Evolutionary conservation across 1,140 invertebrate genomes (phyloP), one percentile per base, ranked within the genome.

Genomic region (Stratiolaelaps scimitus): DNA sequence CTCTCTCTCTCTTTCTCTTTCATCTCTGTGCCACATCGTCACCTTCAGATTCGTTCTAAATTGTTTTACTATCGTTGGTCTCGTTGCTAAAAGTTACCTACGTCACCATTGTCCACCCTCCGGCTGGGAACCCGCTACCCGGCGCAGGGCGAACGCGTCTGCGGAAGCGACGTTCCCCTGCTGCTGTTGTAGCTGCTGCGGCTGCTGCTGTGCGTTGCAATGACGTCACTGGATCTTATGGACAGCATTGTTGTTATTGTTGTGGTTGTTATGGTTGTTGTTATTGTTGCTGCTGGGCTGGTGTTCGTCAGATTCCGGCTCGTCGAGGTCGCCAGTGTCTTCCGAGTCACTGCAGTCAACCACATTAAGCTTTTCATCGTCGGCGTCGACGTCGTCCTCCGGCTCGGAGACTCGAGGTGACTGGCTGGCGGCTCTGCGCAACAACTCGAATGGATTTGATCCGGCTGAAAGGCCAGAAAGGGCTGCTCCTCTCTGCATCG

Each of bases 331-430:
- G 4, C 53, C 15, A 15, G 53, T 60, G 17, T 26, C 53, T 23
- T 60, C 53, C 13, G 53, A 60, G 10, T 60, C 53, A 60, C 53
- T 60, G 53, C 53, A 60, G 23, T 60, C 53, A 34, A 60, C 53
- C 26, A 60, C 53, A 10, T 60, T 60, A 23, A 60, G 53, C 20
- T 60, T 60, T 26, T 60, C 53, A 17, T 60, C 53, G 53, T 60
- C 53, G 20, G 26, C 53, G 17, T 48, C 47, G 20, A 19, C 47
- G 47, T 23, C 28, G 7, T 48, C 47, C 15, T 60, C 53, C 1
- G 53, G 53, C 53, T 60, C 53, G 15, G 53, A 60, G 17, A 15
- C 53, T 17, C 53, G 53, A 15, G 53, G 53, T 17, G 53, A 60
- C 34, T 26, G 53, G 53, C 53, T 60, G 23, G 53, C 23, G 10